Conservation (phyloP, 2,113 vertebrate genomes). For the Mola mola region DNA sequence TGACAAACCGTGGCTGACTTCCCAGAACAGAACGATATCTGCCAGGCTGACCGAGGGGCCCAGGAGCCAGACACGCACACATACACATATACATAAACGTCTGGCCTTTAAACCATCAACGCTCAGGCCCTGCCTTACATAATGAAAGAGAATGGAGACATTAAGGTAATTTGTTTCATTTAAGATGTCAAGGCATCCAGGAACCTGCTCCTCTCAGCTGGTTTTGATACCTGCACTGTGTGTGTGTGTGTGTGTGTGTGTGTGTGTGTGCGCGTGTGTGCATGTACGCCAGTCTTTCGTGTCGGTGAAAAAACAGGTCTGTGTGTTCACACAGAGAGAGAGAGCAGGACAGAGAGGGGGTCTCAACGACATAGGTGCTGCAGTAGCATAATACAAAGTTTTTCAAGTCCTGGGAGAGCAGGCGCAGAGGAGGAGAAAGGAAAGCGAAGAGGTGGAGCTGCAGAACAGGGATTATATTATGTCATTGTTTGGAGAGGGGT, state of each 20-base stretch:
- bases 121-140: constrained; percentile 71
- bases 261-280: constrained; percentile 25
- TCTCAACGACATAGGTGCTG: constrained; percentile 21
- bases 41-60: constrained; percentile 76
- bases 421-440: constrained; percentile 30
- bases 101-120: constrained; percentile 76
- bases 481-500: not conserved
- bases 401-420: constrained; percentile 15
- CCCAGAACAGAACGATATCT: constrained; percentile 76
- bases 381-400: constrained; percentile 27
- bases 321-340: constrained; percentile 10
- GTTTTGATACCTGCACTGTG: constrained; percentile 64
- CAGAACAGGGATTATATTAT: constrained; percentile 6
- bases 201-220: constrained; percentile 73
- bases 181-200: constrained; percentile 75
- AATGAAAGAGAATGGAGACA: constrained; percentile 81
- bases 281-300: constrained; percentile 17
- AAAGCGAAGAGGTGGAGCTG: constrained; percentile 6
- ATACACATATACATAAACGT: constrained; percentile 17
- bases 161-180: constrained; percentile 83
- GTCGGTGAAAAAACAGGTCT: constrained; percentile 41
- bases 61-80: constrained; percentile 39
- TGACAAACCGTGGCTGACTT: constrained; percentile 73
- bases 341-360: constrained; percentile 22
- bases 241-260: constrained; percentile 22